A percentile compares a stretch with the other conserved stretches of the same genome.
These are phyloP conservation scores for Erebia epiphron DNA, from an alignment of 2,888 invertebrate genomes.

Conservation along the genomic window DNA sequence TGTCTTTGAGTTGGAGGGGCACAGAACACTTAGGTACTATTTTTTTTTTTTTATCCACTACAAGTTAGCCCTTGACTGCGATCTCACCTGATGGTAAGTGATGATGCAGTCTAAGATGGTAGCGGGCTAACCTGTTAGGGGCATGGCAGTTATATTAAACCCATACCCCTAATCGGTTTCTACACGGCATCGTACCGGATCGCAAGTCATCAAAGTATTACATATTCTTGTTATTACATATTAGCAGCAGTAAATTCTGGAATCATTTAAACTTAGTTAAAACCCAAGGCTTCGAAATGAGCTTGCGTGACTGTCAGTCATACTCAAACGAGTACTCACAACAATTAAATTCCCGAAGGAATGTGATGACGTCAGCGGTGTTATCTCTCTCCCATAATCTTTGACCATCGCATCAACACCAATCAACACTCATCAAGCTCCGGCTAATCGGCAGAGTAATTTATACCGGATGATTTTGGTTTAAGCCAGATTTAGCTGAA, in stretches of 20 bases:
- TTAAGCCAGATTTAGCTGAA: conserved; percentile 23
- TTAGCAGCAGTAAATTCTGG: neutral
- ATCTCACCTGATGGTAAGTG: too few relatives aligned
- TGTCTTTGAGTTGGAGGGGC: too few relatives aligned
- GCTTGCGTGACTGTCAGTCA: conserved; percentile 13
- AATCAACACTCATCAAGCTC: conserved; percentile 55
- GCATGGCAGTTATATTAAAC: too few relatives aligned
- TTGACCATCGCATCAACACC: conserved; percentile 45
- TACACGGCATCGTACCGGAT: too few relatives aligned
- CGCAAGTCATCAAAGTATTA: too few relatives aligned
- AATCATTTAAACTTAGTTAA: neutral
- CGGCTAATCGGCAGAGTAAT: conserved; percentile 33
- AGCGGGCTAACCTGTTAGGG: too few relatives aligned
- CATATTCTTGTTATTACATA: too few relatives aligned
- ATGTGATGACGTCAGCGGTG: conserved; percentile 15
- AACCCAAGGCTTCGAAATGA: conserved; percentile 1
- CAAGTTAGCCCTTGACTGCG: too few relatives aligned
- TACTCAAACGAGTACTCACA: neutral
- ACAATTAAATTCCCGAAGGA: conserved; percentile 15
- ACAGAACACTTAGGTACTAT: too few relatives aligned
- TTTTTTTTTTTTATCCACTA: too few relatives aligned
- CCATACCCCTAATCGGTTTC: too few relatives aligned
- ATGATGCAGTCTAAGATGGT: too few relatives aligned
- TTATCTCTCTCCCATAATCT: conserved; percentile 18
- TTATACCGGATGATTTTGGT: conserved; percentile 13